Base-by-base conservation (phyloP, 2,797 vertebrate species). In the Dicrostonyx torquatus region DNA sequence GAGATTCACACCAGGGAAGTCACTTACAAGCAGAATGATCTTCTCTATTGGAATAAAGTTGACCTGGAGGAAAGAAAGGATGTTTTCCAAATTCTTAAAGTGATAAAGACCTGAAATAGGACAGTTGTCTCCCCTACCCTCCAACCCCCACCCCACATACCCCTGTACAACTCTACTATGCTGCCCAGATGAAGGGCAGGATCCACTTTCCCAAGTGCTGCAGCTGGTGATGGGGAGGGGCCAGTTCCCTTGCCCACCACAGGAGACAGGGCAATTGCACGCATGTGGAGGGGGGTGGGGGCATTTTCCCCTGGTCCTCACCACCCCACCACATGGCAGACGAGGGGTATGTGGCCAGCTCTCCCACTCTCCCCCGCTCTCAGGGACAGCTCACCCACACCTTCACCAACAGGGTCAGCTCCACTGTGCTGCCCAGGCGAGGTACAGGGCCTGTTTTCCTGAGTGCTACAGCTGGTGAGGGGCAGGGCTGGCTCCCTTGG, bases 1-100 rank as follows among this genome's bases (percentile, higher is more conserved):
- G n/a, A n/a, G n/a, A n/a, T n/a, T 77, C 73, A 73, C 77, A 77
- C 62, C 62, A 18, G 77, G 50, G 62, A 95, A 94, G 90, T 87
- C 90, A 89, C 53, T 86, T 89, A 82, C 92, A 93, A 93, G n/a
- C n/a, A n/a, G n/a, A n/a, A n/a, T n/a, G 88, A 83, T 82, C 76
- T 92, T 73, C 43, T 86, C 43, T 37, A 2, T 43, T 73, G 92
- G 55, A 88, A 86, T 79, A 82, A 92, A 78, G 90, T 48, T 87
- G 82, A 91, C 29, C 60, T 73, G 50, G 80, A 90, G 77, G 95
- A 80, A 82, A 3, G 15, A 22, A 85, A 60, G 50, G 29, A 78
- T 31, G 40, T 77, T 85, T 62, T n/a, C 77, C 76, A 84, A 29
- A 45, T 88, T 96, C 88, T 64, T 78, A 64, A 88, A 68, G 85